phyloP scores from a whole-genome alignment of 2,888 invertebrate genomes.

The Athripsodes cinereus region DNA sequence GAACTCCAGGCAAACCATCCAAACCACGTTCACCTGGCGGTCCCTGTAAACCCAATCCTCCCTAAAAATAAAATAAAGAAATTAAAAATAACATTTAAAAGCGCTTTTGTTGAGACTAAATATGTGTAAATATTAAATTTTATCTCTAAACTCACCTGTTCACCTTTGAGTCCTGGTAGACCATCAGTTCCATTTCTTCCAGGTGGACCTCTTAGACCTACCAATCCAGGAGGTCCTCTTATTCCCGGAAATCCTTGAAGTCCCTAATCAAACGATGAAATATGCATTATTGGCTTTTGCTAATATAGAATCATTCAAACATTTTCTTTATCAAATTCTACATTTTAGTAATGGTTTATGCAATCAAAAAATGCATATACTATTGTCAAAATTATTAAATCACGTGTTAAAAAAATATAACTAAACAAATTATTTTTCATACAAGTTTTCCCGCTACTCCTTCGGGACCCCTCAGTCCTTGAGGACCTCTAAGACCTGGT shows the following conservation, averaged over 20 bases:
- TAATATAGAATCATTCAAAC: neutral
- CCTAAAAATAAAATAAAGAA: slow-evolving; percentile 26
- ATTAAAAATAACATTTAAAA: neutral
- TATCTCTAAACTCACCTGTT: slow-evolving; percentile 30
- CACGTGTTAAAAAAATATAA: too few relatives aligned
- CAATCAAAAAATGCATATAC: neutral
- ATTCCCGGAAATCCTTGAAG: slow-evolving; percentile 40
- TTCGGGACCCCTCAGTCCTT: slow-evolving; percentile 26
- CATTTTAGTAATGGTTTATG: too few relatives aligned
- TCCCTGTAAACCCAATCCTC: slow-evolving; percentile 47
- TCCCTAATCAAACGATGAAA: slow-evolving; percentile 40
- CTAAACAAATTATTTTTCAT: too few relatives aligned
- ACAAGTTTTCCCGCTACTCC: slow-evolving; percentile 16
- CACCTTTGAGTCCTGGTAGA: slow-evolving; percentile 42
- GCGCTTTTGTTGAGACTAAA: too few relatives aligned
- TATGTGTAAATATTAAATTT: neutral
- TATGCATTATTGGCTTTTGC: too few relatives aligned
- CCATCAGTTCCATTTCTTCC: slow-evolving; percentile 41
- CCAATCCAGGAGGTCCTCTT: slow-evolving; percentile 38
- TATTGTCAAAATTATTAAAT: too few relatives aligned
- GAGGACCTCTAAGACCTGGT: slow-evolving; percentile 28
- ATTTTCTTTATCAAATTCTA: neutral
- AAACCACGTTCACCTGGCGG: slow-evolving; percentile 41
- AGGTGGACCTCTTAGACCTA: slow-evolving; percentile 38
- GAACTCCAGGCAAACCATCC: slow-evolving; percentile 17